Percentiles rank a stretch among this genome's conserved stretches.
phyloP scores from a whole-genome alignment of 2,888 invertebrate species.

The Himalopsyche tibetana region DNA sequence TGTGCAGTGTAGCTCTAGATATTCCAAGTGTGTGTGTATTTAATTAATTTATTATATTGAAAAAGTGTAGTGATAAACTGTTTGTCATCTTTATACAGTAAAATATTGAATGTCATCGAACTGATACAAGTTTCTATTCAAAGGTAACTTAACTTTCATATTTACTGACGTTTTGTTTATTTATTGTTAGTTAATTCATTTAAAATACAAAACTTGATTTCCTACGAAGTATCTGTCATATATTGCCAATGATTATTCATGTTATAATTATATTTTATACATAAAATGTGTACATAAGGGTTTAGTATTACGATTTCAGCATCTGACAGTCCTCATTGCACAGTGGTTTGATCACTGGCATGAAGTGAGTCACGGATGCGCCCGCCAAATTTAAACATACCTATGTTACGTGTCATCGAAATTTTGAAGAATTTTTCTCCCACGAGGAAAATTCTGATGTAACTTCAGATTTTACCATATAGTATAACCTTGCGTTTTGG shows the following conservation, averaged over 20 bases:
- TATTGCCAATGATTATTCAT: neutral
- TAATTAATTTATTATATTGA: neutral
- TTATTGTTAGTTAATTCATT: neutral
- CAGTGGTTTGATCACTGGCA: constrained; percentile 33
- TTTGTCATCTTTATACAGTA: neutral
- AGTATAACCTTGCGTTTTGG: neutral
- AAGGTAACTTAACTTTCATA: constrained; percentile 14
- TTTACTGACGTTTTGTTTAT: neutral
- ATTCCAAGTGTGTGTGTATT: neutral
- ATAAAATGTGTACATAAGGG: neutral
- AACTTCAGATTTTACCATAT: neutral
- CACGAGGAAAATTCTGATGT: constrained; percentile 26
- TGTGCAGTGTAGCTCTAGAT: constrained; percentile 7
- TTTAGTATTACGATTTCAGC: neutral
- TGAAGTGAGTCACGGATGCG: constrained; percentile 32
- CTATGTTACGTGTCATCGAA: neutral
- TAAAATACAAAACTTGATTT: neutral
- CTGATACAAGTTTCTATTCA: neutral
- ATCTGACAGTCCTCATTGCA: constrained; percentile 37
- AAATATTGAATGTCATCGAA: constrained; percentile 35
- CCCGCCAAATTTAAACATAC: constrained; percentile 44
- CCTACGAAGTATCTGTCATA: neutral
- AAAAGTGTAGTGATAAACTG: constrained; percentile 1
- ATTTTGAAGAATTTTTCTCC: constrained; percentile 18
- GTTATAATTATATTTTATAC: neutral